Evolutionary conservation across 2,888 invertebrate genomes (phyloP), one percentile per base, ranked within the genome.

Genomic region (Halictus quadricinctus): DNA sequence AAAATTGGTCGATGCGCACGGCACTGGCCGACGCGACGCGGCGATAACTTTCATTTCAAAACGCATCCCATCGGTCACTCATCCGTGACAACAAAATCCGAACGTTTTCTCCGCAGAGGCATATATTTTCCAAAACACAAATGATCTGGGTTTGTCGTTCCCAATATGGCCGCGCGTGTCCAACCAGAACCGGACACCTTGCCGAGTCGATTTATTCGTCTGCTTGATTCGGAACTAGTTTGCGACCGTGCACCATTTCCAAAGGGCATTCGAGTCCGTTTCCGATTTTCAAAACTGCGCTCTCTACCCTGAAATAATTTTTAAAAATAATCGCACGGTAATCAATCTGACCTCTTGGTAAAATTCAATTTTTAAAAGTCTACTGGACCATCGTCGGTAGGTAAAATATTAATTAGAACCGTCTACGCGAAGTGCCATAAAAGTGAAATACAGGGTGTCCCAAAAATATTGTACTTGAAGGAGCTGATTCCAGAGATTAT

Each of bases 41-140:
- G 60, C 18, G 69, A 69, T 41, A 41, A 69, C 18, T 69, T 69
- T 69, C 21, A 69, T 75, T 75, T 69, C 58, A 64, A 18, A 69
- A 74, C 69, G 54, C 69, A 36, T 21, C 43, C 25, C 66, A 41
- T 58, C 43, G 46, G 18, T 58, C 75, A 21, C 5, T 70, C 50
- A 50, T 75, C 70, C 69, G 54, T 66, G 21, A 64, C 73, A 60
- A 79, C 73, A 50, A 73, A 74, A 75, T 69, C 43, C 43, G 43
- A 8, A 77, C 29, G 15, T 70, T 70, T 21, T 70, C 43, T n/a
- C 41, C 12, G 21, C 70, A 43, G 13, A 21, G 70, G n/a, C 41
- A 41, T 70, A 73, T 73, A 64, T 66, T 66, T 66, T 25, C 48
- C n/a, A 46, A 21, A n/a, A 29, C 36, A 41, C 66, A 73, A 73